Evolutionary conservation across 2,113 vertebrate species (phyloP).

Genomic region (Riparia riparia): DNA sequence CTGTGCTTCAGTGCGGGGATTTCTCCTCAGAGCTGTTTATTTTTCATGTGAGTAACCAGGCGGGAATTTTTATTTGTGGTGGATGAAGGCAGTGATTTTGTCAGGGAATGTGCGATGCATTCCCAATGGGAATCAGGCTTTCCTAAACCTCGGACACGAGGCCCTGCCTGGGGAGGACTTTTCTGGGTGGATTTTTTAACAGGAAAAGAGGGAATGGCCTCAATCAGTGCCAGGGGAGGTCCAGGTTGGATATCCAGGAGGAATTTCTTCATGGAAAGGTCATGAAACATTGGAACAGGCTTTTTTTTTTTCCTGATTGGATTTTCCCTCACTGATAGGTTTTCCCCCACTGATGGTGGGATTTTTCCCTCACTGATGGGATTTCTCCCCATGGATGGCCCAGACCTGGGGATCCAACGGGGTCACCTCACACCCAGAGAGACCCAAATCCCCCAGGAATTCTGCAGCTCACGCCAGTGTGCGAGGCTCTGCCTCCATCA

Average conservation of each 20-base stretch:
- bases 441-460: too few species aligned
- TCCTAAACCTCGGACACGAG: not conserved
- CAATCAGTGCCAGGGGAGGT: not conserved
- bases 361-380: not conserved
- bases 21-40: not conserved
- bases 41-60: not conserved
- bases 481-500: not conserved
- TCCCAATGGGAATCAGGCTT: not conserved
- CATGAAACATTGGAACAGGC: not conserved
- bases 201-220: not conserved
- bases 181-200: not conserved
- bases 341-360: not conserved
- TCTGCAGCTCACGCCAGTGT: not conserved
- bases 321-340: not conserved
- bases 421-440: not conserved
- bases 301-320: not conserved
- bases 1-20: accelerated
- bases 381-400: not conserved
- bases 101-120: accelerated
- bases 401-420: not conserved
- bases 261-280: not conserved
- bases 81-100: not conserved
- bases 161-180: not conserved
- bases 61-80: not conserved
- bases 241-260: not conserved